phyloP scores from a whole-genome alignment of 1,140 invertebrate genomes.

The Leptopilina boulardi region DNA sequence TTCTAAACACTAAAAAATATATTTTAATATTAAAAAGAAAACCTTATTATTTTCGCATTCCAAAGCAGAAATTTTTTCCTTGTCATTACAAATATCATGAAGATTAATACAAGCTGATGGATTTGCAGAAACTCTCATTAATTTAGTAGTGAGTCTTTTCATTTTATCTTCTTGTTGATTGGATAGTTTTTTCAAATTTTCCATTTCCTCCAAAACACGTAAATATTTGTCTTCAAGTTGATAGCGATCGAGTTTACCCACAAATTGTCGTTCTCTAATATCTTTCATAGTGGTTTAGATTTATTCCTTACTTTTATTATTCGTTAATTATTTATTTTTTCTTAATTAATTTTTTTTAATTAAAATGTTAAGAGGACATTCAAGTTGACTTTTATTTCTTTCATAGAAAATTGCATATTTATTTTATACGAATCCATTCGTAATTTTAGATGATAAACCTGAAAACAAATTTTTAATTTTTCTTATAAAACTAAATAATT shows the following conservation, averaged over 20 bases:
- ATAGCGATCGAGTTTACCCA: slow-evolving; percentile 70
- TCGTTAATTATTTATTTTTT: neutral
- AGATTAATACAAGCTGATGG: slow-evolving; percentile 59
- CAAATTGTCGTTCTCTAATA: slow-evolving; percentile 68
- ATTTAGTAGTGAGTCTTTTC: slow-evolving; percentile 69
- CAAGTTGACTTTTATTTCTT: slow-evolving; percentile 2
- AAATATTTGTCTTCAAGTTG: slow-evolving; percentile 72
- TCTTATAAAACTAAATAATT: neutral
- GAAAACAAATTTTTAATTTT: slow-evolving; percentile 4
- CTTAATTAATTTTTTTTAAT: neutral
- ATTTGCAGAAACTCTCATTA: slow-evolving; percentile 67
- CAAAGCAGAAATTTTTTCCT: slow-evolving; percentile 61
- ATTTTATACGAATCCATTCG: neutral
- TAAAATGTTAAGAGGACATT: slow-evolving; percentile 27
- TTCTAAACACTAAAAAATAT: slow-evolving; percentile 8
- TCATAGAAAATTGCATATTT: neutral
- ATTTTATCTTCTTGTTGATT: slow-evolving; percentile 73
- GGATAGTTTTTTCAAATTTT: slow-evolving; percentile 67
- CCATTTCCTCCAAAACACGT: slow-evolving; percentile 66
- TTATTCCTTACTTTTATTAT: neutral
- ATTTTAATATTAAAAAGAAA: slow-evolving; percentile 5
- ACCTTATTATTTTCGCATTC: slow-evolving; percentile 71
- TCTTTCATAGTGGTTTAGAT: slow-evolving; percentile 59
- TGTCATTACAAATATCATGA: slow-evolving; percentile 60
- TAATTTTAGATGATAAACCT: slow-evolving; percentile 24